A percentile compares a stretch with the other conserved stretches of the same genome.
Evolutionary conservation across 2,113 vertebrate species (phyloP).

Genomic region (Spermophilus dauricus): DNA sequence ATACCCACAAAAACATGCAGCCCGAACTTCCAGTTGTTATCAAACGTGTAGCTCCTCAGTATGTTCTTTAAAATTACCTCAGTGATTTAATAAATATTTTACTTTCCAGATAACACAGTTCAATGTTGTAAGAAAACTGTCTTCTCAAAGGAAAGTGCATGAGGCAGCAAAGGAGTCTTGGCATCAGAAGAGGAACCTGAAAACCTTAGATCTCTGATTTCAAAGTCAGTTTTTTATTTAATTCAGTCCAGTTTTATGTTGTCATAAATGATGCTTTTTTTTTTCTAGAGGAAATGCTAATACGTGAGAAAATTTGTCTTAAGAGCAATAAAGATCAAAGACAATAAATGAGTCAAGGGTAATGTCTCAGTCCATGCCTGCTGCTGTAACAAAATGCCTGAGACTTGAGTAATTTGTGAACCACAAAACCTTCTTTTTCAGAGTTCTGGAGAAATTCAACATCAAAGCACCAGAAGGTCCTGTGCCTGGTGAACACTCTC

Average conservation of each 20-base stretch:
- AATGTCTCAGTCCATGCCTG: background rate
- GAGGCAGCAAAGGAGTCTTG: background rate
- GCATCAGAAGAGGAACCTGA: background rate
- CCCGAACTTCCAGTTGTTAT: background rate
- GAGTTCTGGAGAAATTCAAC: background rate
- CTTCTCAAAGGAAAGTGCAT: background rate
- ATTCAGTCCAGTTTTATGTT: background rate
- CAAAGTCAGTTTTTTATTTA: slow-evolving; percentile 1
- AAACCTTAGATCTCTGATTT: background rate
- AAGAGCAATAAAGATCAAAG: background rate
- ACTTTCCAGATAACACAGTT: background rate
- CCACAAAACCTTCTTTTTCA: background rate
- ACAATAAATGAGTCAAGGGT: background rate
- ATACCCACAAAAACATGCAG: background rate
- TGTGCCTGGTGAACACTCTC: background rate
- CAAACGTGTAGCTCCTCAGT: background rate
- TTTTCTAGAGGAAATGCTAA: background rate
- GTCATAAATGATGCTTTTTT: background rate
- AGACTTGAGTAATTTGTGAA: background rate
- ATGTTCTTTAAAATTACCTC: slow-evolving; percentile 30
- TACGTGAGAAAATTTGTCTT: background rate
- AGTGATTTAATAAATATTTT: slow-evolving; percentile 9
- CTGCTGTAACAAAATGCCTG: background rate
- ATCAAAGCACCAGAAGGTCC: background rate
- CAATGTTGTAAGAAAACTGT: slow-evolving; percentile 15